Evolutionary conservation across 2,113 vertebrate genomes (phyloP), one percentile per base, ranked within the genome.

Genomic region (Peromyscus polionotus): DNA sequence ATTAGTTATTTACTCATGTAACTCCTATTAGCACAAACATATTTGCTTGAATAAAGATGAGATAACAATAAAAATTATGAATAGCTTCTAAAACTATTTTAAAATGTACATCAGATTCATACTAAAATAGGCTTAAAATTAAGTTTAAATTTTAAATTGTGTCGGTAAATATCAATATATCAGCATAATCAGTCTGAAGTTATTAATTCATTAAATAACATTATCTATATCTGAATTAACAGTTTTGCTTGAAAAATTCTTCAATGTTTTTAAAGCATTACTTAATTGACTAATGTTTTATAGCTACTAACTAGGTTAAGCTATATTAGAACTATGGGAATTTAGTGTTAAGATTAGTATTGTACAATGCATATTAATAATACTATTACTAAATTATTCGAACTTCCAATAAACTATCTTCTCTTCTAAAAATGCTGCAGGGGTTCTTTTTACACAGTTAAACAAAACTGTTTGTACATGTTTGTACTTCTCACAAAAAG

Each of bases 1-100:
- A 97, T 96, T 93, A 96, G 94, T 96, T 97, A 97, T 95, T 97
- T 97, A 97, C 92, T 90, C 33, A 54, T 59, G 65, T 93, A 94
- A 90, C 88, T 95, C 84, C 88, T 96, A 92, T 87, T 76, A 95
- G 24, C 65, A 12, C 86, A 95, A 96, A 97, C 91, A 97, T 84
- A 77, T 88, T 94, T 97, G 45, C 85, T 73, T 96, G 96, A 97
- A 95, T 92, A 93, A 75, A 94, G 88, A 75, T 67, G 92, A 96
- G 93, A 79, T 61, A 91, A 93, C 63, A 80, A 16, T 61, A 96
- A 84, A 84, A 97, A 81, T 54, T 24, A 70, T 33, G 73, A 93
- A 97, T 83, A 84, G 59, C 59, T 95, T 95, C 85, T 96, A 51
- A 39, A 94, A 97, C 24, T 94, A 90, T 92, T 96, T 97, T 70